These are phyloP conservation scores for Esperia sulphurella DNA, from an alignment of 2,888 invertebrate genomes.

Conservation along the genomic window DNA sequence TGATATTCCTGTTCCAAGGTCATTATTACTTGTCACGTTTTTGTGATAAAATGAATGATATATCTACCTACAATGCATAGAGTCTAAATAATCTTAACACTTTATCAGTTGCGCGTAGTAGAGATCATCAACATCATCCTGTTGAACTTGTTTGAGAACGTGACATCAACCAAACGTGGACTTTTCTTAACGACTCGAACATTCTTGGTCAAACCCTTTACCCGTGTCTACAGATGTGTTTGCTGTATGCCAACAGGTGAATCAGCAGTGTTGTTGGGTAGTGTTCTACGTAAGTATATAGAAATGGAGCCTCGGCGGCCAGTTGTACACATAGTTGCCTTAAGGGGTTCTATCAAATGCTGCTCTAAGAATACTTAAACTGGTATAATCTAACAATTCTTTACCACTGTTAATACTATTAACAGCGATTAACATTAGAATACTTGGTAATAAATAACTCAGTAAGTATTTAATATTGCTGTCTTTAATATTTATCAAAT, in stretches of 20 bases:
- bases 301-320: slow-evolving; percentile 40
- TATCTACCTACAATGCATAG: neutral
- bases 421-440: too few relatives aligned
- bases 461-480: too few relatives aligned
- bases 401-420: too few relatives aligned
- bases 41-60: neutral
- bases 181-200: slow-evolving; percentile 6
- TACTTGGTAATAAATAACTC: too few relatives aligned
- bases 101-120: slow-evolving; percentile 3
- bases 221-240: slow-evolving; percentile 22
- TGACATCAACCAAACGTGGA: slow-evolving; percentile 27
- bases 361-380: too few relatives aligned
- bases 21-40: neutral
- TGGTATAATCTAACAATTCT: too few relatives aligned
- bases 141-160: slow-evolving; percentile 20
- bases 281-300: slow-evolving; percentile 39
- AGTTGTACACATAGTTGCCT: slow-evolving; percentile 46
- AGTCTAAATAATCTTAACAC: neutral
- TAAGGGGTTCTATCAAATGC: too few relatives aligned
- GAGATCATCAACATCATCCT: neutral
- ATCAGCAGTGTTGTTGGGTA: slow-evolving; percentile 42
- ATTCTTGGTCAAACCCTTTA: slow-evolving; percentile 35
- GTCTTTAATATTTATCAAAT: too few relatives aligned
- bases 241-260: slow-evolving; percentile 52
- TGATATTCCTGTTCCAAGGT: neutral